phyloP scores from a whole-genome alignment of 2,888 invertebrate genomes.

The Exocentrus adspersus region DNA sequence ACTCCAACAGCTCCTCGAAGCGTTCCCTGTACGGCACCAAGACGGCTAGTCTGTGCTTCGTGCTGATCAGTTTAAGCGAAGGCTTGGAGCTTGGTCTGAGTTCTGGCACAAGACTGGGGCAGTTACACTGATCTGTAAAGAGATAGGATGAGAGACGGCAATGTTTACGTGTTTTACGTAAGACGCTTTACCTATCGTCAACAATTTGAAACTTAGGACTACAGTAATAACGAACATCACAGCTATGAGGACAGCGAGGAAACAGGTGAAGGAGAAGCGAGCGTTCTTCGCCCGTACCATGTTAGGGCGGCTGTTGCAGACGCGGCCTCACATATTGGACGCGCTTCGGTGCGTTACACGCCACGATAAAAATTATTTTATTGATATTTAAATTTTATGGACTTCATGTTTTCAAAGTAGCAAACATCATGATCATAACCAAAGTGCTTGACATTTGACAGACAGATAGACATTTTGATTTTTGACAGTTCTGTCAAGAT shows the following conservation, averaged over 20 bases:
- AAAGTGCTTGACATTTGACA: too few relatives aligned
- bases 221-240: conserved; percentile 52
- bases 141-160: conserved; percentile 28
- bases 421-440: too few relatives aligned
- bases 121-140: conserved; percentile 56
- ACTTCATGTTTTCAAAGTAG: too few relatives aligned
- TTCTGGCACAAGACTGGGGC: conserved; percentile 49
- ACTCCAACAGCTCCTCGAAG: conserved; percentile 93
- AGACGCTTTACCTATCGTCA: conserved; percentile 56
- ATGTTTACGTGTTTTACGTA: too few relatives aligned
- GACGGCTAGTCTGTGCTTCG: conserved; percentile 77
- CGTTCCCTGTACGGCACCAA: conserved; percentile 96
- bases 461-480: too few relatives aligned
- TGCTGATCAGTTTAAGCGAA: conserved; percentile 32
- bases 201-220: conserved; percentile 55
- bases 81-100: conserved; percentile 28
- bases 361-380: too few relatives aligned
- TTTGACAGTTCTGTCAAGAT: too few relatives aligned
- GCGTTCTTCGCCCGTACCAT: conserved; percentile 32
- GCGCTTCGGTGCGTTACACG: too few relatives aligned
- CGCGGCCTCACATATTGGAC: too few relatives aligned
- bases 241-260: conserved; percentile 45
- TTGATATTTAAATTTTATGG: too few relatives aligned
- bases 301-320: too few relatives aligned
- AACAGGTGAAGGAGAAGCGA: conserved; percentile 44